Evolutionary conservation across 1,140 invertebrate species (phyloP).

Genomic region (Venturia canescens): DNA sequence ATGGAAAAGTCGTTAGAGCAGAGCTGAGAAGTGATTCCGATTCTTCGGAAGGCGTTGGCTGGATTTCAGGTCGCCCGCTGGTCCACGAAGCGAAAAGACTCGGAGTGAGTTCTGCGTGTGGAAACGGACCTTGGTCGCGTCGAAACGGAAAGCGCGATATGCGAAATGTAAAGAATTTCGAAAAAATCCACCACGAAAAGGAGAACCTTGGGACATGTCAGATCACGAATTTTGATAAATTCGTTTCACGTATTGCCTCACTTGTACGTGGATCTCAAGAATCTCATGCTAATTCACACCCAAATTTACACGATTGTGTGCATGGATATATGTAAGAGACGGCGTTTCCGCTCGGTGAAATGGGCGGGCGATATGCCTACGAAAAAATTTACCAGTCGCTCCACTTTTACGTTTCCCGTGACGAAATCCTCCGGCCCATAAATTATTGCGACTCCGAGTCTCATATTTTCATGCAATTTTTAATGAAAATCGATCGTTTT

Average conservation of each 20-base stretch:
- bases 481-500: no score
- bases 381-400: neutral
- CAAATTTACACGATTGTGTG: neutral
- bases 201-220: neutral
- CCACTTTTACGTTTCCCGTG: neutral
- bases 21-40: no score
- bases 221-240: neutral
- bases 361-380: neutral
- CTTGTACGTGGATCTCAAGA: neutral
- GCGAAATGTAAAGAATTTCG: neutral
- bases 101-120: no score
- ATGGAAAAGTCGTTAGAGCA: no score
- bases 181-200: neutral
- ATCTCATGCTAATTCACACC: neutral
- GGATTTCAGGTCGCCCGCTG: no score
- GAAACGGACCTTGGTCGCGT: no score
- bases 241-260: neutral
- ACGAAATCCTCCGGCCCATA: neutral
- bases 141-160: no score
- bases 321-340: neutral
- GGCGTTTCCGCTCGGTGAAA: constrained; percentile 19
- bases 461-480: no score
- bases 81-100: no score
- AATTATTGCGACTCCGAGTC: no score
- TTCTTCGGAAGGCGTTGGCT: no score